phyloP scores from a whole-genome alignment of 2,888 invertebrate genomes.

The Acrobasis repandana region DNA sequence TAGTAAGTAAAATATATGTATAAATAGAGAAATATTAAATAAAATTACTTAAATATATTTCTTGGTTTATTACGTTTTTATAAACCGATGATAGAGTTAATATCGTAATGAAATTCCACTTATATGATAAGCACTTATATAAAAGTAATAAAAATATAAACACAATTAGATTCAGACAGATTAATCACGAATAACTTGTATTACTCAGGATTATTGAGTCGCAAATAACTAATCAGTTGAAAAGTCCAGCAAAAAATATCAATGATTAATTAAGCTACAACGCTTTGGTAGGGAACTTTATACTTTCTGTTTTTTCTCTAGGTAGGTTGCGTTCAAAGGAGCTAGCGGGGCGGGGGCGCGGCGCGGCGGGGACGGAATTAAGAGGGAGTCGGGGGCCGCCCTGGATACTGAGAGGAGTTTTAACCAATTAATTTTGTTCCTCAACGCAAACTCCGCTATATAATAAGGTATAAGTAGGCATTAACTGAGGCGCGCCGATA shows the following conservation, averaged over 20 bases:
- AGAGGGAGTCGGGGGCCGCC: slow-evolving; percentile 77
- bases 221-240: no score
- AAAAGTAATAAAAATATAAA: no score
- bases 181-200: no score
- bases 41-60: no score
- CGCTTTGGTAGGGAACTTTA: slow-evolving; percentile 69
- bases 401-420: slow-evolving; percentile 84
- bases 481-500: slow-evolving; percentile 81
- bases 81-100: no score
- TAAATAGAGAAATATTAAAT: no score
- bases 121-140: no score
- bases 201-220: no score
- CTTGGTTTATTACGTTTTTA: no score
- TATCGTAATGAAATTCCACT: no score
- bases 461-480: slow-evolving; percentile 84
- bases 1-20: no score
- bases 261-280: slow-evolving; percentile 71
- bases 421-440: slow-evolving; percentile 85
- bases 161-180: no score
- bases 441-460: slow-evolving; percentile 84
- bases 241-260: not conserved
- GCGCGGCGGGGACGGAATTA: slow-evolving; percentile 67
- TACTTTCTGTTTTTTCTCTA: slow-evolving; percentile 84
- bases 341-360: slow-evolving; percentile 65
- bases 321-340: slow-evolving; percentile 83